A percentile compares a stretch with the other conserved stretches of the same genome.
phyloP scores from a whole-genome alignment of 2,113 vertebrate genomes.

The Protobothrops flavoviridis region DNA sequence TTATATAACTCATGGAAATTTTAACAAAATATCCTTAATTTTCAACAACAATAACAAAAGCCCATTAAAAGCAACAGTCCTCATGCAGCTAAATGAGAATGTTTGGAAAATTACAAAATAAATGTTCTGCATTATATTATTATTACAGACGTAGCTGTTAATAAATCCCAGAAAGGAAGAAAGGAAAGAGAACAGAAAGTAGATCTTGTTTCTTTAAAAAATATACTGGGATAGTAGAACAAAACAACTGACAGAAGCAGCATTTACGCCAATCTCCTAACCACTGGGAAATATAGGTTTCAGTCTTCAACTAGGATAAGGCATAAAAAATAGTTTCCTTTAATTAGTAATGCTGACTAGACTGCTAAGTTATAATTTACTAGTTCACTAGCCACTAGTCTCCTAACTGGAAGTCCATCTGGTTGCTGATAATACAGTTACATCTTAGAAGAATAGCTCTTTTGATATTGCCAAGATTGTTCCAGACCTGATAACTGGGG shows the following conservation, averaged over 20 bases:
- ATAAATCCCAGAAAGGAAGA: not conserved
- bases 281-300: not conserved
- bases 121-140: not conserved
- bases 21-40: not conserved
- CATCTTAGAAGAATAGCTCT: not conserved
- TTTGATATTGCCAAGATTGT: not conserved
- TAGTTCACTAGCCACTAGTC: not conserved
- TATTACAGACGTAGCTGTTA: not conserved
- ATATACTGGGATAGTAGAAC: not conserved
- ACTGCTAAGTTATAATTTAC: not conserved
- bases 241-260: not conserved
- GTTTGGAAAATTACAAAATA: not conserved
- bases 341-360: not conserved
- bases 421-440: not conserved
- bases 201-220: not conserved
- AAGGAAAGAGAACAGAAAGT: not conserved
- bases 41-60: not conserved
- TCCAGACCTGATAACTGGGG: not conserved
- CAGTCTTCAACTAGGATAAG: not conserved
- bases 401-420: not conserved
- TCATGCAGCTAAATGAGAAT: not conserved
- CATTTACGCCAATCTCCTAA: not conserved
- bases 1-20: not conserved
- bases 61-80: not conserved
- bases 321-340: not conserved